Base-by-base conservation (phyloP, 2,888 invertebrate genomes). In the Hirtodrosophila duncani region DNA sequence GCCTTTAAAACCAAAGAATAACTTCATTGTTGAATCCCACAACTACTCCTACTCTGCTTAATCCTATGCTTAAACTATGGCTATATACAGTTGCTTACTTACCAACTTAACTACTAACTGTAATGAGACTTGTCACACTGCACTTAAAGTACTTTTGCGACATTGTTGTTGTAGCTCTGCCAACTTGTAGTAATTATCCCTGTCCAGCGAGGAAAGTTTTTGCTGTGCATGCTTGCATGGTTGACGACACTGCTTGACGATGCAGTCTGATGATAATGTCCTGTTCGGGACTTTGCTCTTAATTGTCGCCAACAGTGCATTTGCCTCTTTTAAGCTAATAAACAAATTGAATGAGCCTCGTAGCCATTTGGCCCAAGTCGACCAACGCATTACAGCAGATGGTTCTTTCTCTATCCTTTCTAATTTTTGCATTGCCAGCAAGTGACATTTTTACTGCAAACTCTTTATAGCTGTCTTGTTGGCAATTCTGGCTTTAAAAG, bases 391-490 rank as follows among this genome's bases (percentile, higher is more conserved):
- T 13, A 14, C 9, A 9, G 23, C n/a, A n/a, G 20, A 8, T 14
- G 5, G n/a, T n/a, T 27, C 7, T 39, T n/a, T 29, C 18, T 11
- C 6, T 18, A 3, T n/a, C 4, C 17, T 3, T 24, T 20, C 42
- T 43, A 63, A 30, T 31, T 41, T 50, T 4, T 43, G 20, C 45
- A 65, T 61, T 60, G 42, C 66, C 60, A 57, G 49, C 52, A 68
- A 77, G 75, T 81, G 81, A 81, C 81, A 81, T 81, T 75, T 70
- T 70, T 63, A n/a, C n/a, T n/a, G n/a, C n/a, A n/a, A n/a, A 13
- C 67, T 75, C 63, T 8, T 10, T 27, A 10, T 27, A 14, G 27
- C 39, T 30, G 27, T 51, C 46, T 34, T 46, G 3, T 8, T 24
- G 18, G n/a, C n/a, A n/a, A n/a, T n/a, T n/a, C n/a, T n/a, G n/a